phyloP scores from a whole-genome alignment of 2,888 invertebrate genomes.

The Polietes domitor region DNA sequence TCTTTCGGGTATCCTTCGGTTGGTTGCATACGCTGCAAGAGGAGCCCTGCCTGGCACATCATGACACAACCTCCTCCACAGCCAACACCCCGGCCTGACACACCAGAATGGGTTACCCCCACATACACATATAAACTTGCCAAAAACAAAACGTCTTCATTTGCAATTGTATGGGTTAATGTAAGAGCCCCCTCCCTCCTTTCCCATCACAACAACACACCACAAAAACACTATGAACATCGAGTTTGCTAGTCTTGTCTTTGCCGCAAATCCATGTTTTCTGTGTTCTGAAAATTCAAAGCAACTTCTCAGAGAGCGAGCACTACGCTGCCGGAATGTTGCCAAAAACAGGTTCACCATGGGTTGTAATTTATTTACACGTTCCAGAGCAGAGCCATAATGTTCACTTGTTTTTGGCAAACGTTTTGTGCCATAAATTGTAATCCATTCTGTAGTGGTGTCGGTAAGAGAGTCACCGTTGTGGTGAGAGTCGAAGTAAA shows the following conservation, averaged over 20 bases:
- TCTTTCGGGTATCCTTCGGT: conserved; percentile 12
- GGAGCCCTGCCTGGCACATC: background rate
- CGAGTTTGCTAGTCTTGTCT: too few relatives aligned
- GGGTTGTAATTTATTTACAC: conserved; percentile 17
- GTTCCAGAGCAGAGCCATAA: background rate
- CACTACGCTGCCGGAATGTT: background rate
- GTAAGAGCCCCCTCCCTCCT: background rate
- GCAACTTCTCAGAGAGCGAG: background rate
- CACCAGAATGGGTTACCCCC: background rate
- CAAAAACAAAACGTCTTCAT: background rate
- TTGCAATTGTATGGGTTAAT: background rate
- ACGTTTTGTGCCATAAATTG: conserved; percentile 50
- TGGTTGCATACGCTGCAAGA: background rate
- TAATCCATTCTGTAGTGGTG: conserved; percentile 37
- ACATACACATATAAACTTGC: too few relatives aligned
- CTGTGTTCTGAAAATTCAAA: background rate
- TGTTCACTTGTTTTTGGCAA: conserved; percentile 36
- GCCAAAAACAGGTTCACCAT: conserved; percentile 23
- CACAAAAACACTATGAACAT: too few relatives aligned
- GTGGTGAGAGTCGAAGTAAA: background rate
- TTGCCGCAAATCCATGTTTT: background rate
- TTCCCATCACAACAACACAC: conserved; percentile 3
- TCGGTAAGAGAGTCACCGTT: background rate
- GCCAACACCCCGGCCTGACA: conserved; percentile 8
- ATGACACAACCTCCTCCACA: conserved; percentile 63